Evolutionary conservation across 2,888 invertebrate genomes (phyloP).

Genomic region (Tholera decimalis): DNA sequence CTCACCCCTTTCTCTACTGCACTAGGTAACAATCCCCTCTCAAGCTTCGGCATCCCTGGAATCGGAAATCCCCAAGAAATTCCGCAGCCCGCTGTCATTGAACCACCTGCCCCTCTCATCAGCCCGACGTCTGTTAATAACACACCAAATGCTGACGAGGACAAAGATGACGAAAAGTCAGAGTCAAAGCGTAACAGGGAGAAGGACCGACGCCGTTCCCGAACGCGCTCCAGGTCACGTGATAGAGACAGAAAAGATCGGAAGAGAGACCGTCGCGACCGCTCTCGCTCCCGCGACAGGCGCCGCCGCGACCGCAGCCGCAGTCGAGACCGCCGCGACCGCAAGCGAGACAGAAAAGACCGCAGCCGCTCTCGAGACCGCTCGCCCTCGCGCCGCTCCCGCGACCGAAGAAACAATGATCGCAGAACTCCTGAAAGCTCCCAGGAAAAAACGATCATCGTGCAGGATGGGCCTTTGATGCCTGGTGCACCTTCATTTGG

Average conservation of each 20-base stretch:
- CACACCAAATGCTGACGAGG: slow-evolving; percentile 70
- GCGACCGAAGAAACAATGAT: slow-evolving; percentile 85
- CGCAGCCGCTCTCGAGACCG: slow-evolving; percentile 91
- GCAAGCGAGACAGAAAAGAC: slow-evolving; percentile 89
- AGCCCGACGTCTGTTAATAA: slow-evolving; percentile 76
- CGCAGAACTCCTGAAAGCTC: slow-evolving; percentile 84
- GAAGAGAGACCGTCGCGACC: slow-evolving; percentile 88
- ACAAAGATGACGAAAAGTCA: slow-evolving; percentile 76
- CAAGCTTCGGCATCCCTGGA: slow-evolving; percentile 83
- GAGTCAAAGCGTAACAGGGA: slow-evolving; percentile 78
- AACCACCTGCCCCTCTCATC: slow-evolving; percentile 81
- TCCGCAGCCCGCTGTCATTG: slow-evolving; percentile 88
- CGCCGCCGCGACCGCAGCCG: slow-evolving; percentile 92
- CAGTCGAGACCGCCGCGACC: slow-evolving; percentile 89
- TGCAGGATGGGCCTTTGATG: slow-evolving; percentile 52
- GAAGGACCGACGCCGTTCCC: slow-evolving; percentile 79
- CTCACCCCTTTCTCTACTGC: slow-evolving; percentile 81
- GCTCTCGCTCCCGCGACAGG: slow-evolving; percentile 92
- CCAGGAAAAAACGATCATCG: slow-evolving; percentile 73
- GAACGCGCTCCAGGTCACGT: slow-evolving; percentile 80
- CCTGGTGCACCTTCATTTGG: slow-evolving; percentile 59
- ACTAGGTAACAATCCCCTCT: slow-evolving; percentile 74
- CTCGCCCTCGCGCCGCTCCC: slow-evolving; percentile 86
- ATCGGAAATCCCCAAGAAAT: slow-evolving; percentile 86
- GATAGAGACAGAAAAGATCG: slow-evolving; percentile 85